Evolutionary conservation across 2,113 vertebrate genomes (phyloP), one percentile per base, ranked within the genome.

Genomic region (Seriola quinqueradiata): DNA sequence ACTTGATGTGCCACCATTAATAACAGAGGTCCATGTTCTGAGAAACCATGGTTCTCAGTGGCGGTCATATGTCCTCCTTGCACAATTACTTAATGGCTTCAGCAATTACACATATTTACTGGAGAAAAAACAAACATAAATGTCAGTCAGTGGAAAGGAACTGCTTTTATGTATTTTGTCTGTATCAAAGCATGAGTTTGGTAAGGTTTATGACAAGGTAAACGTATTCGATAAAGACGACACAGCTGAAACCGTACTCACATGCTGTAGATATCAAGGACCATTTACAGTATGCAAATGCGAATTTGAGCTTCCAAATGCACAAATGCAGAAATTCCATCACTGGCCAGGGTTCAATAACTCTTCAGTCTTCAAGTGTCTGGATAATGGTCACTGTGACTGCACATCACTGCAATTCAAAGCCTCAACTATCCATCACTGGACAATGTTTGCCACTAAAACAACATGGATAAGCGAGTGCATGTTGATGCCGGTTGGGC

Each of bases 311-410:
- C 90, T 86, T 79, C 89, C 73, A 83, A 89, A 89, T 67, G 85
- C 79, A 78, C 91, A 92, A 90, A 90, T 89, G 91, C 87, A 85
- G 76, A 90, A 93, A 94, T 92, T 94, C 92, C 90, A 92, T 89
- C 89, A 87, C 75, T 92, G 87, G 90, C 78, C 91, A 91, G 81
- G 92, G 93, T 93, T 94, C 92, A 93, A 93, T 88, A 87, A 83
- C 91, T 92, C 93, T 94, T 91, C 89, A 93, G 77, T 92, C 92
- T 94, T 93, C 87, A 91, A 95, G 92, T 93, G 89, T 91, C 73
- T 89, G 78, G 89, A 93, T 93, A 94, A 94, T 94, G 90, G 91
- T 93, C 92, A 94, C 85, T 80, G 83, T 90, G 87, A 88, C 90
- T 80, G 90, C 81, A 90, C 89, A 85, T 79, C 55, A 25, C 81